phyloP scores from a whole-genome alignment of 2,797 vertebrate genomes.

The Acanthornis magna region DNA sequence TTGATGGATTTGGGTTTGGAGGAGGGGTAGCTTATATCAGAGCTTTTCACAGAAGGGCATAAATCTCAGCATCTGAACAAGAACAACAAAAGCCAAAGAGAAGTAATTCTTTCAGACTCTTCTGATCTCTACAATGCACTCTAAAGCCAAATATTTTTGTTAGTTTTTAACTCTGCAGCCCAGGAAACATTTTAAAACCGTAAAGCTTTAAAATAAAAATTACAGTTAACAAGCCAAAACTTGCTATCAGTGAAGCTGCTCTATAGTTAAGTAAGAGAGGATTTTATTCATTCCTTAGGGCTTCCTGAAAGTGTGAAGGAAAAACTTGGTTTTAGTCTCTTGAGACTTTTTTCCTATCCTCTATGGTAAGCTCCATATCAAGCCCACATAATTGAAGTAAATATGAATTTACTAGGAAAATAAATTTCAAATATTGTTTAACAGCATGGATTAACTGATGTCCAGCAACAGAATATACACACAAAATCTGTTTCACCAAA shows the following conservation, averaged over 20 bases:
- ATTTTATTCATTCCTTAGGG: not conserved
- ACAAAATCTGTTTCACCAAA: not conserved
- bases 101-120: not conserved
- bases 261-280: not conserved
- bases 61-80: not conserved
- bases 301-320: not conserved
- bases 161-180: not conserved
- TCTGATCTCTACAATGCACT: not conserved
- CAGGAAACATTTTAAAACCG: not conserved
- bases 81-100: not conserved
- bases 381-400: not conserved
- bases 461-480: not conserved
- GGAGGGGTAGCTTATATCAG: not conserved
- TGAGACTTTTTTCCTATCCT: not conserved
- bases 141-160: not conserved
- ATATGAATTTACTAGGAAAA: not conserved
- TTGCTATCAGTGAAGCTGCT: not conserved
- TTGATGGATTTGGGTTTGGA: not conserved
- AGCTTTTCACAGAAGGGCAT: not conserved
- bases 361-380: not conserved
- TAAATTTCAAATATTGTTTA: not conserved
- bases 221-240: not conserved
- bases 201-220: not conserved
- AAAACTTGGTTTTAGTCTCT: not conserved
- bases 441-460: not conserved